phyloP scores from a whole-genome alignment of 2,113 vertebrate species.

The Hirundichthys speculiger region DNA sequence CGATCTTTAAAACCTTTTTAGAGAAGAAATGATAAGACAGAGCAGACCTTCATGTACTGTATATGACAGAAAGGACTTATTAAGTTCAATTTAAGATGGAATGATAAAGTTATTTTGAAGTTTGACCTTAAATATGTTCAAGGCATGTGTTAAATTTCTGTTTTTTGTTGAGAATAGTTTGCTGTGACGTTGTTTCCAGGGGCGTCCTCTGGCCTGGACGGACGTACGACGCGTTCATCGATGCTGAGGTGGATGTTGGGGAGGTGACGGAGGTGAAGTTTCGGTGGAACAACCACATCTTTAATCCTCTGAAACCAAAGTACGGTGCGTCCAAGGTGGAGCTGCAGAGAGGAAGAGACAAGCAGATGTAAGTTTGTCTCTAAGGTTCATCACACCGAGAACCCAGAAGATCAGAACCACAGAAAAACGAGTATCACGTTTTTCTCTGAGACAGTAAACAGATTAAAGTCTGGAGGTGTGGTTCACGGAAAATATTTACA shows the following conservation, averaged over 20 bases:
- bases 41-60: no score
- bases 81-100: no score
- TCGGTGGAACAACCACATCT: conserved; percentile 86
- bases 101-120: no score
- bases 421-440: not conserved
- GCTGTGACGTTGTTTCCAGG: conserved; percentile 36
- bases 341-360: conserved; percentile 72
- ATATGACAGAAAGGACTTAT: no score
- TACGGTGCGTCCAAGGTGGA: conserved; percentile 82
- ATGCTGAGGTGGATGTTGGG: conserved; percentile 79
- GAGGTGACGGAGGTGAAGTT: conserved; percentile 84
- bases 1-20: no score
- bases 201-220: conserved; percentile 70
- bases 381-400: not conserved
- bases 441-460: not conserved
- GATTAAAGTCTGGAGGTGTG: no score
- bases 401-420: not conserved
- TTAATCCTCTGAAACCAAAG: conserved; percentile 82
- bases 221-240: conserved; percentile 75
- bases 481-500: no score
- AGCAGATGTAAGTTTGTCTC: conserved; percentile 52
- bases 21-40: no score
- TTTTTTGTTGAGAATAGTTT: no score
- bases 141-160: no score
- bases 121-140: no score